phyloP scores from a whole-genome alignment of 2,113 vertebrate genomes.

The Nibea albiflora region DNA sequence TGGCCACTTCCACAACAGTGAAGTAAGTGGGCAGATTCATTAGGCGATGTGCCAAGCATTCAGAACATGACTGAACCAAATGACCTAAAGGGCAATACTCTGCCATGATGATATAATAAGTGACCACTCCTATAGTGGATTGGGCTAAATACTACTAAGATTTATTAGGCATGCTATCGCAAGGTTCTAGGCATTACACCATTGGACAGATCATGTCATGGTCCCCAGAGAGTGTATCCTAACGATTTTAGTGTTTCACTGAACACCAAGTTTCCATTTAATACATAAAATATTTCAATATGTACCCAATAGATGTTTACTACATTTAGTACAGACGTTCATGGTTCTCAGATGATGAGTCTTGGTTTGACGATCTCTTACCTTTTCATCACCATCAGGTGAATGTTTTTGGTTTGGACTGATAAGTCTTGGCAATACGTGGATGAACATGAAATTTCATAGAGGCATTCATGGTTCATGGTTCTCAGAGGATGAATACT shows the following conservation, averaged over 20 bases:
- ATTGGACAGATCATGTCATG: too few species aligned
- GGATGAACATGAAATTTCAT: neutral
- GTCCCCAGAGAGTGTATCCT: too few species aligned
- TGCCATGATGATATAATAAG: neutral
- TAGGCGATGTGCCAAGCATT: slow-evolving; percentile 46
- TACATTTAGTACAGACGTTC: too few species aligned
- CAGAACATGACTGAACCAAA: slow-evolving; percentile 40
- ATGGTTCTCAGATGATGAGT: too few species aligned
- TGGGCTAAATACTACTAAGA: neutral
- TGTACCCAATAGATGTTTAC: too few species aligned
- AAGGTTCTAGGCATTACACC: neutral
- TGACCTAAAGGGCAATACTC: slow-evolving; percentile 2
- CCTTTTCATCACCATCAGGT: too few species aligned
- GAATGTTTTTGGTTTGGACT: neutral
- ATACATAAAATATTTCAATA: too few species aligned
- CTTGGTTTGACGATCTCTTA: too few species aligned
- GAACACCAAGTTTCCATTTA: too few species aligned
- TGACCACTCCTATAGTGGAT: neutral
- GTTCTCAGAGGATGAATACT: neutral
- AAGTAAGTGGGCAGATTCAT: slow-evolving; percentile 45
- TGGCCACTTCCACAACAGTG: slow-evolving; percentile 41
- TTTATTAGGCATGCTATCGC: neutral
- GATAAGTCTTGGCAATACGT: neutral
- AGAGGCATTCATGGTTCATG: neutral
- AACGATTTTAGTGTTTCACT: too few species aligned